Base-by-base conservation (phyloP, 1,140 invertebrate species). In the Oreohelix idahoensis region DNA sequence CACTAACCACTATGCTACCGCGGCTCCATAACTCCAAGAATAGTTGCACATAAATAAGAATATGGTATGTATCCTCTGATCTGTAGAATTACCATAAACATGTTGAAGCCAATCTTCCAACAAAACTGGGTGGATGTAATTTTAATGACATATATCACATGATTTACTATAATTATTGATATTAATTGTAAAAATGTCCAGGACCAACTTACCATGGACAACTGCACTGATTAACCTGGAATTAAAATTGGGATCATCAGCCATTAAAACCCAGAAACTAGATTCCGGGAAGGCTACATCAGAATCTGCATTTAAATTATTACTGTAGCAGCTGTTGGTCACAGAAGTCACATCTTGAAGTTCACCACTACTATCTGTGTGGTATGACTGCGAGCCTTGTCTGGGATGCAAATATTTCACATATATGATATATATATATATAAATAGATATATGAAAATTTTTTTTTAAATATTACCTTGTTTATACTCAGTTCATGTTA, bases 221-320 rank as follows among this genome's bases (percentile, higher is more conserved):
- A 92, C 86, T 45, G 91, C 90, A 85, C 89, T 91, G 45, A 90
- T 88, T 17, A 93, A 84, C 63, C 87, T 89, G 74, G 87, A 89
- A 76, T 91, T 90, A 0, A 92, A 78, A 29, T 81, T 77, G 0
- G 88, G 87, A 83, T 92, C 88, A 81, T 91, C 90, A 13, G 91
- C 89, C 74, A 91, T 89, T 17, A 93, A 84, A 15, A 93, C 89
- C 89, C 89, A 92, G 29, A 92, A 75, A 63, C 90, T 91, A 63
- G 89, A 71, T 39, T 89, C 87, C 11, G 90, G 89, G 58, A 83
- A 79, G 66, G 90, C 89, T 32, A 91, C 74, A 53, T 70, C 73
- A 35, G 86, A 83, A 66, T 91, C 89, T 29, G 83, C 84, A 39
- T 84, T 86, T 8, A 89, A 71, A 84, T 86, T 90, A 39, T 82